These are phyloP conservation scores for Phorcus lineatus DNA, from an alignment of 2,888 invertebrate genomes.

Conservation along the genomic window DNA sequence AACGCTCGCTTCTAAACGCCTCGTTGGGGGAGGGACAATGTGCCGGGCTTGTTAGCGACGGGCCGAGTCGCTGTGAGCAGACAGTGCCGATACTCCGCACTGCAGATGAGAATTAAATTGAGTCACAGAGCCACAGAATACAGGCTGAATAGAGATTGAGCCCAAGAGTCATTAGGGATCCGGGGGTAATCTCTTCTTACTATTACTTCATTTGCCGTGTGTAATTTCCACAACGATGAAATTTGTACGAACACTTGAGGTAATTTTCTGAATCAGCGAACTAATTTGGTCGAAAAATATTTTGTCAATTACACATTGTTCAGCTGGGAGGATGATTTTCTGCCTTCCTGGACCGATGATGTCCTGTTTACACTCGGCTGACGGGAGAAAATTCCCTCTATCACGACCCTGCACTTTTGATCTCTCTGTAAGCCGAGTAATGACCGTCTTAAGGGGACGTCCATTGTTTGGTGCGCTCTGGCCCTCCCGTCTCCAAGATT, in stretches of 20 bases:
- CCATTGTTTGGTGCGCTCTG: constrained; percentile 19
- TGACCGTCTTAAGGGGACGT: constrained; percentile 22
- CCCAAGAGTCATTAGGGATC: constrained; percentile 43
- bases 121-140: constrained; percentile 18
- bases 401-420: constrained; percentile 32
- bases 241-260: constrained; percentile 50
- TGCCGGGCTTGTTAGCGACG: background rate
- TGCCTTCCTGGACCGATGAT: constrained; percentile 39
- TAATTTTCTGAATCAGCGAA: constrained; percentile 50
- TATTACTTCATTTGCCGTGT: constrained; percentile 48
- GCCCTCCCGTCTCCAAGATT: constrained; percentile 25
- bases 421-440: constrained; percentile 30
- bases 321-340: constrained; percentile 46
- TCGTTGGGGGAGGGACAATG: background rate
- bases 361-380: constrained; percentile 44
- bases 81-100: background rate
- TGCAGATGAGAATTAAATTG: constrained; percentile 24
- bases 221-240: constrained; percentile 50
- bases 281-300: constrained; percentile 55
- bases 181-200: constrained; percentile 44
- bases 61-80: background rate
- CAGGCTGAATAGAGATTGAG: constrained; percentile 31
- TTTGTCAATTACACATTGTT: constrained; percentile 56
- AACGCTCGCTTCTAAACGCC: background rate
- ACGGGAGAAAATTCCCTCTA: constrained; percentile 38